A percentile compares a stretch with the other conserved stretches of the same genome.
These are phyloP conservation scores for Coracias cyanogaster DNA, from an alignment of 2,797 vertebrate species.

Conservation along the genomic window DNA sequence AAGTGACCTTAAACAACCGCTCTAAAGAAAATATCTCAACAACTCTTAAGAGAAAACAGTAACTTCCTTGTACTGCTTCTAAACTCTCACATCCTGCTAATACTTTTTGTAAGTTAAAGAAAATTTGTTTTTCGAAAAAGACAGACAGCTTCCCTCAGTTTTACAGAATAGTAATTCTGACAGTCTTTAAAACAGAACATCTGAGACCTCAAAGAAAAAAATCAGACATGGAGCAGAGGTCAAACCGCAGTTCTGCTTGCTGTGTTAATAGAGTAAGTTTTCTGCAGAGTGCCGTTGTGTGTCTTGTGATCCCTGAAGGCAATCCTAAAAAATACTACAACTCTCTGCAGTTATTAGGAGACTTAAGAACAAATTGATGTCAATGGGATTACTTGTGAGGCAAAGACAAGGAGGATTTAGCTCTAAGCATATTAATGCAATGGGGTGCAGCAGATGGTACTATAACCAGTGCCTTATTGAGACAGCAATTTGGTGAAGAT, in stretches of 20 bases:
- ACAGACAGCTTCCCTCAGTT: background rate
- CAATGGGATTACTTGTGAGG: conserved; percentile 34
- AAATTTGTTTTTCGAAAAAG: background rate
- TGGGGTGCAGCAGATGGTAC: background rate
- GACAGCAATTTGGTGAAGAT: background rate
- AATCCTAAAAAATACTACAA: background rate
- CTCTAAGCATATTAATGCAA: conserved; percentile 13
- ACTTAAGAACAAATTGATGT: conserved; percentile 19
- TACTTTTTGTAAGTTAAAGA: background rate
- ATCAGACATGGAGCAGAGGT: background rate
- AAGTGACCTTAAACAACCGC: background rate
- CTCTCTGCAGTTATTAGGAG: background rate
- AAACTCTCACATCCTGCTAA: background rate
- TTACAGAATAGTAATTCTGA: background rate
- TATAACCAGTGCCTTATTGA: background rate
- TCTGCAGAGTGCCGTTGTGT: background rate
- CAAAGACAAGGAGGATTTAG: conserved; percentile 29
- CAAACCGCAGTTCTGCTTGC: background rate
- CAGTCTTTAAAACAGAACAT: background rate
- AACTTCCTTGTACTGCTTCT: background rate
- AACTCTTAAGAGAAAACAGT: background rate
- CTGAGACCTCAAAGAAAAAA: background rate
- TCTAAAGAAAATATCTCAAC: background rate
- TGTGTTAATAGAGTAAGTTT: background rate
- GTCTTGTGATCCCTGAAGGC: conserved; percentile 50